These are phyloP conservation scores for Helicolenus hilgendorfi DNA, from an alignment of 2,797 vertebrate species.

Conservation along the genomic window DNA sequence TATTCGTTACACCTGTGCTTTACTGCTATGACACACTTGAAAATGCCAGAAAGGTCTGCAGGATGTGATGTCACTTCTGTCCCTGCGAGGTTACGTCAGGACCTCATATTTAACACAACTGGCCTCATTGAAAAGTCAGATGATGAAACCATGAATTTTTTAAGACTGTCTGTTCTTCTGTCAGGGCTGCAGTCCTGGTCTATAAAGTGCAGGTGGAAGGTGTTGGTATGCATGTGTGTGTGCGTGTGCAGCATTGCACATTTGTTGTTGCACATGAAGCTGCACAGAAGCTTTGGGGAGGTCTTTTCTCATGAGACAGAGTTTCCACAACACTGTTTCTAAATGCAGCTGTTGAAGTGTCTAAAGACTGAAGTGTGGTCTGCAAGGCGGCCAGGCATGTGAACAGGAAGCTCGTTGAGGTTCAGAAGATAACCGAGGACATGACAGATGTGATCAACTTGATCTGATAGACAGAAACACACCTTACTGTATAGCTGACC, in stretches of 20 bases:
- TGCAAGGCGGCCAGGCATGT: not conserved
- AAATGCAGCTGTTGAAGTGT: not conserved
- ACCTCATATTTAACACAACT: not conserved
- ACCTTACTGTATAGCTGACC: not conserved
- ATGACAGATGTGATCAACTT: not conserved
- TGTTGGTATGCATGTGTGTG: not conserved
- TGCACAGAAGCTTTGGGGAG: not conserved
- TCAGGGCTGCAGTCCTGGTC: not conserved
- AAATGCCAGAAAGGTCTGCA: not conserved
- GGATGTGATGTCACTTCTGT: not conserved
- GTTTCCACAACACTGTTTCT: not conserved
- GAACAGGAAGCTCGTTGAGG: not conserved
- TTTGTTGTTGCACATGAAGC: not conserved
- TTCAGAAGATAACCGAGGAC: not conserved
- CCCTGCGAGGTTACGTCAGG: not conserved
- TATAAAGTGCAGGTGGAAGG: not conserved
- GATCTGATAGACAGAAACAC: not conserved
- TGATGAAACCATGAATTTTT: conserved; percentile 9
- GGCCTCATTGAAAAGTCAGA: not conserved
- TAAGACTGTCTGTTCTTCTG: not conserved
- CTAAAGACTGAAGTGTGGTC: not conserved
- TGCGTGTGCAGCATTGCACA: not conserved
- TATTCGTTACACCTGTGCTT: not conserved
- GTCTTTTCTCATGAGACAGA: not conserved
- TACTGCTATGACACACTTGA: not conserved